phyloP scores from a whole-genome alignment of 2,888 invertebrate species.

The Cephus sareptanus region DNA sequence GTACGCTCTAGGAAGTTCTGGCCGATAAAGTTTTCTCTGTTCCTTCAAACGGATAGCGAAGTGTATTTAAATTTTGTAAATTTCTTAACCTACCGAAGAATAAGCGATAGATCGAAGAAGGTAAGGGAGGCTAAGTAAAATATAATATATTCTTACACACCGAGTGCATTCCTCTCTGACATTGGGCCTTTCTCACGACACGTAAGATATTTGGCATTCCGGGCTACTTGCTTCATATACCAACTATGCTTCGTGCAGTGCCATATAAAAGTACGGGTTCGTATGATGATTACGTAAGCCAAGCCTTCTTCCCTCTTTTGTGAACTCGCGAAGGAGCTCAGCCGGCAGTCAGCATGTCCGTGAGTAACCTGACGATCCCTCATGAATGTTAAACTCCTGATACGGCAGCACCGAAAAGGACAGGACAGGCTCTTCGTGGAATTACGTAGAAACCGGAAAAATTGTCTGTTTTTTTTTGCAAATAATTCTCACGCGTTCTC shows the following conservation, averaged over 20 bases:
- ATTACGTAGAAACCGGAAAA: background rate
- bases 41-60: background rate
- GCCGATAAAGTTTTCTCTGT: background rate
- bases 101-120: background rate
- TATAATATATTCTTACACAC: background rate
- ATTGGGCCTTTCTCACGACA: background rate
- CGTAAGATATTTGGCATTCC: constrained; percentile 19
- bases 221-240: background rate
- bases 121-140: background rate
- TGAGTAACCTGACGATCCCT: background rate
- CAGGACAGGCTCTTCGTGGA: background rate
- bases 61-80: background rate
- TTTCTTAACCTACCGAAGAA: background rate
- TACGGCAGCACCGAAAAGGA: background rate
- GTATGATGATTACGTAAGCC: background rate
- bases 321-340: background rate
- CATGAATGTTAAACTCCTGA: background rate
- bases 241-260: background rate
- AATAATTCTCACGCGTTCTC: background rate
- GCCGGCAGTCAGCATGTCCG: background rate
- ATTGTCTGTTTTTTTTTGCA: background rate
- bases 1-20: background rate
- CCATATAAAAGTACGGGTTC: background rate
- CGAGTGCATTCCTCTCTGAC: background rate
- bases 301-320: background rate